Conservation (phyloP, 2,113 vertebrate genomes). For the Gallinago media region DNA sequence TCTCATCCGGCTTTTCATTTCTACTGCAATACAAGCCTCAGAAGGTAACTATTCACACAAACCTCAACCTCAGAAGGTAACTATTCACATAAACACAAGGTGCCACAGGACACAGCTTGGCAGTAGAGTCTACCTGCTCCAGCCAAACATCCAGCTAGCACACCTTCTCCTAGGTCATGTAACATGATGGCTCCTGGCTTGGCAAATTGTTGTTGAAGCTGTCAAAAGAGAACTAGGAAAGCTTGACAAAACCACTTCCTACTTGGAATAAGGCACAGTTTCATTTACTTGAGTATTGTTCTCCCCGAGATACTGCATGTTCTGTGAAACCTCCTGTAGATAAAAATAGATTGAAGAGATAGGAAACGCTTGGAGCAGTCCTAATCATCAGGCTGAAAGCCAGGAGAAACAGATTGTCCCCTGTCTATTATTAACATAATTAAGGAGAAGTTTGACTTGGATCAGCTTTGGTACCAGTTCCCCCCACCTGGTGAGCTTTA, state of each 20-base stretch:
- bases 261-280: background rate
- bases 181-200: background rate
- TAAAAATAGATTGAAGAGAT: conserved; percentile 17
- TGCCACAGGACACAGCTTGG: background rate
- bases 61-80: background rate
- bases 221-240: background rate
- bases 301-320: background rate
- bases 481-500: background rate
- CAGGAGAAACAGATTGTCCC: conserved; percentile 8
- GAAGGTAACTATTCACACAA: background rate
- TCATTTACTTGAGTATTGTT: background rate
- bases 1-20: background rate
- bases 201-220: background rate
- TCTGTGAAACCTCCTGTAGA: background rate
- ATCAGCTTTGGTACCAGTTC: background rate
- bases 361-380: background rate
- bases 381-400: background rate
- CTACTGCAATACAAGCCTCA: background rate
- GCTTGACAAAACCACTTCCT: background rate
- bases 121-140: background rate
- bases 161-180: background rate
- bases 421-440: background rate
- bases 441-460: background rate
- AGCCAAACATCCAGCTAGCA: background rate
- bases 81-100: background rate